phyloP scores from a whole-genome alignment of 2,797 vertebrate species.

The Sebastes dallii region DNA sequence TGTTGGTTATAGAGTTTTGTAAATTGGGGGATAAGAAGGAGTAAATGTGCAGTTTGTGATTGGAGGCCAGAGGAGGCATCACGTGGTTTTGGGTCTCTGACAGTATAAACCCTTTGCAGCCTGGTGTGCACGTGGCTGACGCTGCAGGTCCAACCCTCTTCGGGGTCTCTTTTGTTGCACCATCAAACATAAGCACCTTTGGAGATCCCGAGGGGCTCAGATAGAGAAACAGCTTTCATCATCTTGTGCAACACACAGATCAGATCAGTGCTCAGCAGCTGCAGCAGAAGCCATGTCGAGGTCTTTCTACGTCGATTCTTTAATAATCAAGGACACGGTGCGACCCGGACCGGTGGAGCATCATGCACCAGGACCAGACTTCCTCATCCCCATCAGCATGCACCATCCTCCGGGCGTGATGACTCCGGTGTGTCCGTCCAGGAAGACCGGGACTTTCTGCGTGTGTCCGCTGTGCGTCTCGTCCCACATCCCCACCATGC shows the following conservation, averaged over 20 bases:
- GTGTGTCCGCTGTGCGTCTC: conserved; percentile 96
- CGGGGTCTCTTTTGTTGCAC: conserved; percentile 96
- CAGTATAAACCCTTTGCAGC: conserved; percentile 85
- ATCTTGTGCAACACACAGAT: conserved; percentile 42
- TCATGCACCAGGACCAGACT: conserved; percentile 84
- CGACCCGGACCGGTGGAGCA: conserved; percentile 86
- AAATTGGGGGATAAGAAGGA: no score
- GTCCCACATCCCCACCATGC: conserved; percentile 93
- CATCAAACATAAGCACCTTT: conserved; percentile 96
- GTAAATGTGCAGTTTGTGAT: no score
- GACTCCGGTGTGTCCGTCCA: conserved; percentile 90
- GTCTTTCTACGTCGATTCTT: conserved; percentile 99
- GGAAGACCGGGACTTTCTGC: conserved; percentile 94
- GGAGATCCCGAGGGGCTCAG: conserved; percentile 85
- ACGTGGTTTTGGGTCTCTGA: conserved; percentile 90
- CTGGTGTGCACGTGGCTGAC: conserved; percentile 92
- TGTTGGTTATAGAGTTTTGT: no score
- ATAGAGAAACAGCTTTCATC: conserved; percentile 70
- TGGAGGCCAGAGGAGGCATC: conserved; percentile 85
- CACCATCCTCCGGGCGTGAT: conserved; percentile 89
- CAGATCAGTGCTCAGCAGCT: conserved; percentile 44
- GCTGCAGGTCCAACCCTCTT: conserved; percentile 94
- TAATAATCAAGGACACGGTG: conserved; percentile 96
- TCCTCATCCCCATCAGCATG: conserved; percentile 94
- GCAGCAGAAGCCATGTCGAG: conserved; percentile 87